Base-by-base conservation (phyloP, 2,797 vertebrate genomes). In the Hoplostethus mediterraneus region DNA sequence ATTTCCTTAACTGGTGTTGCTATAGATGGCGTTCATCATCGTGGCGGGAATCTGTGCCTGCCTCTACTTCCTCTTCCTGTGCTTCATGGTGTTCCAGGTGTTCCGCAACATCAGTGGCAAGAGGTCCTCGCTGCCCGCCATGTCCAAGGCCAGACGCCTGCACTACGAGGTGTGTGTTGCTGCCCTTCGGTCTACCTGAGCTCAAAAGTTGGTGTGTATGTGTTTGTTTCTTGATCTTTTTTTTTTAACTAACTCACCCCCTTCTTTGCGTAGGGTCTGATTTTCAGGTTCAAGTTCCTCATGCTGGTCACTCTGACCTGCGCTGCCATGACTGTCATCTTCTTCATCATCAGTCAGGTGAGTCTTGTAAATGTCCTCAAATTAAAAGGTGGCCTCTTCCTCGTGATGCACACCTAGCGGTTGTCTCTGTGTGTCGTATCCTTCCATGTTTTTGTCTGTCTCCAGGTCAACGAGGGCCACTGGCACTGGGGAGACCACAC, bases 61-160 rank as follows among this genome's bases (percentile, higher is more conserved):
- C 63, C 97, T 99, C 60, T 99, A 99, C 91, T 99, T 99, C 89
- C 95, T 99, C 83, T 99, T 99, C 89, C 93, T 99, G 77, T 99
- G 97, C 84, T 99, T 99, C 81, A 99, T 99, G 97, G 98, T 99
- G 21, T 98, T 96, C 83, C 98, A 99, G 89, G 98, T 99, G 60
- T 99, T 99, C 89, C 93, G 97, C 59, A 99, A 99, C 90, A 98
- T 99, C 89, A 97, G 96, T 0, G 96, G 97, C 2, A 99, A 99
- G 85, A 96, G 96, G 81, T 94, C 94, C 0, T 97, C 94, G 36
- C 94, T 99, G 64, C 97, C 97, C 0, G 97, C 97, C 60, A 97
- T 99, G 98, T 96, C 95, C 83, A 98, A 97, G 81, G 97, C 95
- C 65, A 95, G 98, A n/a, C 94, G 97, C 16, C 95, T 99, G 21